A percentile compares a stretch with the other conserved stretches of the same genome.
These are phyloP conservation scores for Staurois parvus DNA, from an alignment of 2,797 vertebrate species.

Conservation along the genomic window DNA sequence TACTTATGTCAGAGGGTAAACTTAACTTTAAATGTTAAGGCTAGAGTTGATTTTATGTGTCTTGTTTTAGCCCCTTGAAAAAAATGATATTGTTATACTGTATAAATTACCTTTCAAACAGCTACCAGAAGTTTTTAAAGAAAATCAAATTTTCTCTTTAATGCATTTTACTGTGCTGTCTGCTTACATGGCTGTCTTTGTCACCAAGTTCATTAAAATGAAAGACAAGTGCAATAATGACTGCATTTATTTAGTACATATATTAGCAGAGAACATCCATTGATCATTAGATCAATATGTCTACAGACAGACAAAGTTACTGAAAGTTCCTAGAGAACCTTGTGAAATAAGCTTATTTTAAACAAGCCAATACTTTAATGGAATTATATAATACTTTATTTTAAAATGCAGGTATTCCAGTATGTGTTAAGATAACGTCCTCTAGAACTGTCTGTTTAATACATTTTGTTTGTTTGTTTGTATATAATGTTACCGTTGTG, in stretches of 20 bases:
- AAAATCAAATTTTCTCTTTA: background rate
- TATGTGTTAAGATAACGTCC: background rate
- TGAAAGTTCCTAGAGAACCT: background rate
- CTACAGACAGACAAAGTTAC: background rate
- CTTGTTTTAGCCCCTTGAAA: too few relatives aligned
- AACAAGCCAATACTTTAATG: background rate
- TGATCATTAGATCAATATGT: background rate
- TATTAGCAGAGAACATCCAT: background rate
- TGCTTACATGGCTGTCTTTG: background rate
- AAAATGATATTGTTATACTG: background rate
- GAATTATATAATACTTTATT: background rate
- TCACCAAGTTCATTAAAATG: slow-evolving; percentile 4
- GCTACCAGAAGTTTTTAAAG: background rate
- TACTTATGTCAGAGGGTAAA: too few relatives aligned
- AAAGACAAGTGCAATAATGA: slow-evolving; percentile 1
- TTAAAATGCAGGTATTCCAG: background rate
- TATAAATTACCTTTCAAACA: background rate
- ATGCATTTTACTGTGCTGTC: background rate
- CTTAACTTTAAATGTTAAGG: too few relatives aligned
- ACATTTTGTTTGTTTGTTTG: too few relatives aligned
- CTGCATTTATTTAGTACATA: slow-evolving; percentile 2
- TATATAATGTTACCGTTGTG: background rate
- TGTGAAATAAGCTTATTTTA: background rate
- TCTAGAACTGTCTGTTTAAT: background rate
- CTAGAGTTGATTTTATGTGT: too few relatives aligned